Evolutionary conservation across 2,797 vertebrate species (phyloP).

Genomic region (Nannoperca obscura): DNA sequence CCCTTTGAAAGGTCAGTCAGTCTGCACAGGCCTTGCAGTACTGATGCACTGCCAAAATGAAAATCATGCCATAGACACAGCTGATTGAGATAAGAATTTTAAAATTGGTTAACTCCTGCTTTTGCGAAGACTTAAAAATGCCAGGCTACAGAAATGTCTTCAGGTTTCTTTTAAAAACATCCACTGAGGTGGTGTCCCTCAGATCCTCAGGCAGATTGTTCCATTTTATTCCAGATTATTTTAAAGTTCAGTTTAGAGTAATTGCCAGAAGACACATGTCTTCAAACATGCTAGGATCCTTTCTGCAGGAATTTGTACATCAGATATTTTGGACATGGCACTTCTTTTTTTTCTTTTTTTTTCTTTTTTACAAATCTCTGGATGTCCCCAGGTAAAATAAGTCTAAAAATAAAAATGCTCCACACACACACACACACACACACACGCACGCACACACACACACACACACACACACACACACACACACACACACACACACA

Average conservation of each 20-base stretch:
- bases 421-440: neutral
- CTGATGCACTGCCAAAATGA: neutral
- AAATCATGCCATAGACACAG: neutral
- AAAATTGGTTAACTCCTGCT: neutral
- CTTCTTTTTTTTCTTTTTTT: no score
- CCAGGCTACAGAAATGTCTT: no score
- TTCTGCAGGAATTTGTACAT: neutral
- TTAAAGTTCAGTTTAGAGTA: neutral
- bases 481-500: no score
- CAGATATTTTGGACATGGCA: neutral
- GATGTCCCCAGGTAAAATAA: neutral
- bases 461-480: no score
- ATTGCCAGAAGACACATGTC: neutral
- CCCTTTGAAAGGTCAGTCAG: slow-evolving; percentile 16
- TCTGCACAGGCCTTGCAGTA: neutral
- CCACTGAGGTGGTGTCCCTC: no score
- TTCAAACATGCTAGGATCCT: neutral
- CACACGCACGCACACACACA: neutral
- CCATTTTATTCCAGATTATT: no score
- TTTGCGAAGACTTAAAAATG: neutral
- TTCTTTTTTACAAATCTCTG: neutral
- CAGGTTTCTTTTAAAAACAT: no score
- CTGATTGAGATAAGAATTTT: neutral
- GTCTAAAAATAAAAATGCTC: slow-evolving; percentile 16
- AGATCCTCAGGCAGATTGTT: no score